Base-by-base conservation (phyloP, 1,140 invertebrate genomes). In the Grapholita molesta region DNA sequence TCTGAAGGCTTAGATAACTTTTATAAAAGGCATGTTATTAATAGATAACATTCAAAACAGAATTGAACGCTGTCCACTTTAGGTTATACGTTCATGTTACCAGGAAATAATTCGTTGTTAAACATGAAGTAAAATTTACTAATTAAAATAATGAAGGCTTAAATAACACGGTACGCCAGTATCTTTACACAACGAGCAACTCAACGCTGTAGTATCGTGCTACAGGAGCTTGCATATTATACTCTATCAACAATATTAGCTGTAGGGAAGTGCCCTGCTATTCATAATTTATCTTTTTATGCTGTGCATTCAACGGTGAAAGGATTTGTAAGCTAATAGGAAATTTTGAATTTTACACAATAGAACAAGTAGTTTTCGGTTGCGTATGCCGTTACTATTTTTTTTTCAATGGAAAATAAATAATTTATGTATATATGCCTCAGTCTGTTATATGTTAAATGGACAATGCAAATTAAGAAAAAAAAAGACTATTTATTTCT, bases 241-340 rank as follows among this genome's bases (percentile, higher is more conserved):
- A 57, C 53, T 25, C 11, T 24, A 28, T 57, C 42, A 57, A 57
- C 53, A 57, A 57, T 57, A 57, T 57, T 28, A 57, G 53, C 53
- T 57, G 53, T 28, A 48, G 7, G 18, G 5, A 57, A 2, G 11
- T 57, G 53, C 53, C 24, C 8, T 11, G 18, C 23, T 55, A 28
- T 57, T 57, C 24, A 57, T 48, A 21, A 48, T 48, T 6, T 57
- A 57, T 25, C 52, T 57, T 28, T 57, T 57, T 1, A 57, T 57
- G 3, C 24, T 1, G 18, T 48, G 18, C 18, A 48, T 48, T 48
- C n/a, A 7, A 15, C 8, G 7, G 18, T 48, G n/a, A 57, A 57
- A 57, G 23, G 24, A 28, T 24, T 12, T 24, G 23, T 23, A 9
- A 9, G 42, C n/a, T 3, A 48, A 21, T 48, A 15, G 21, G 42